phyloP scores from a whole-genome alignment of 2,113 vertebrate genomes.

The Recurvirostra avosetta region DNA sequence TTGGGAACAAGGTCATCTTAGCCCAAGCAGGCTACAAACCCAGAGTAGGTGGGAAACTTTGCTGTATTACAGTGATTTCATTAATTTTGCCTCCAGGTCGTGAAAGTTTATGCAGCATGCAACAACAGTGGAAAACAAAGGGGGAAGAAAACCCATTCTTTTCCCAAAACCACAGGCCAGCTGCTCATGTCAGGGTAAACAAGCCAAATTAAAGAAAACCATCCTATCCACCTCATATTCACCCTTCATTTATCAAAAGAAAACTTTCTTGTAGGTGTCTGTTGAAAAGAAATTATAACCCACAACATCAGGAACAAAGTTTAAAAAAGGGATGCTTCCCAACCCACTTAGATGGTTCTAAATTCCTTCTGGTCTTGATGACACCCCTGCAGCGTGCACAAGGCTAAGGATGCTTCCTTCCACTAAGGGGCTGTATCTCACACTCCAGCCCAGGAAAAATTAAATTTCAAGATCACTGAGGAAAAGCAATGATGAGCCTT shows the following conservation, averaged over 20 bases:
- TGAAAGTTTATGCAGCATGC: not conserved
- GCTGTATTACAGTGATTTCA: not conserved
- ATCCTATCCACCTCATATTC: not conserved
- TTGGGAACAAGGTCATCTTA: not conserved
- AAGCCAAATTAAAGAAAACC: not conserved
- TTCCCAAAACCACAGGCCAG: not conserved
- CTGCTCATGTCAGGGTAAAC: not conserved
- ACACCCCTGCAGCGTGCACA: fast-evolving
- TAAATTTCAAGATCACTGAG: not conserved
- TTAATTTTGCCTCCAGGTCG: not conserved
- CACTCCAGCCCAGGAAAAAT: not conserved
- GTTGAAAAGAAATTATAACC: not conserved
- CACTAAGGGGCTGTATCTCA: not conserved
- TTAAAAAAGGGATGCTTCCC: not conserved
- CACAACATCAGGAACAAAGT: not conserved
- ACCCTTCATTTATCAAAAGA: not conserved
- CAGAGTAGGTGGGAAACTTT: not conserved
- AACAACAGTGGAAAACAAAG: not conserved
- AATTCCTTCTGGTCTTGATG: not conserved
- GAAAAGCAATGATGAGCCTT: not conserved
- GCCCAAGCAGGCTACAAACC: not conserved
- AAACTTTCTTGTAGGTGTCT: not conserved
- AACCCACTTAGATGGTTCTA: not conserved
- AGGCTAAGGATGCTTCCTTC: not conserved
- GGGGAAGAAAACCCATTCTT: fast-evolving